Base-by-base conservation (phyloP, 2,888 invertebrate genomes). In the Andrena marginata region DNA sequence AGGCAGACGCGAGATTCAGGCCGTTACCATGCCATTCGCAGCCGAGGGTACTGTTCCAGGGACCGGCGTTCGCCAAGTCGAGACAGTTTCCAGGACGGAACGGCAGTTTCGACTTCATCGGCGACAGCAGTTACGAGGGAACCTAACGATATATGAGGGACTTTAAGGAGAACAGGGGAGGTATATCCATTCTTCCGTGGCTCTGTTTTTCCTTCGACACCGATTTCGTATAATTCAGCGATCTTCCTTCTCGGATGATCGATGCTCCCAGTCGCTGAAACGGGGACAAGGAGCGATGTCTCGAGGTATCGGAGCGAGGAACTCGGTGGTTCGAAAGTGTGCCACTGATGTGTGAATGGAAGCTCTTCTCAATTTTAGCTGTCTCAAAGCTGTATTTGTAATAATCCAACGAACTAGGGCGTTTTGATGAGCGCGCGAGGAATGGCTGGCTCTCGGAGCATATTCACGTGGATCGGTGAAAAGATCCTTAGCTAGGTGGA, bases 31-130 rank as follows among this genome's bases (percentile, higher is more conserved):
- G 65, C 59, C 33, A 20, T 42, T 60, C 20, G 8, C 59, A 5
- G 23, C 20, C n/a, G 8, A 33, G 35, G 54, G 51, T 42, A 63
- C 63, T 26, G 71, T 59, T 63, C 33, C 54, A 23, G 10, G 20
- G 2, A 48, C 51, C 26, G 6, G 35, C 31, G 64, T 65, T 54
- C 67, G 67, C 62, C 71, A 70, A 77, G 67, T 80, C 67, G 59
- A 23, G 10, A 63, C 62, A 54, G 33, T 62, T 51, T 48, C 54
- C 49, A 56, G 6, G 48, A 42, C 16, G 51, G 10, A 77, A 81
- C 68, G 77, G 77, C 69, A 80, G 80, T 81, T 77, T 73, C 62
- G 65, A 65, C 77, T 81, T 73, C 64, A 69, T 70, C 77, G 77
- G 67, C 48, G 54, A 64, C 63, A 29, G 31, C 26, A 31, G 68